Evolutionary conservation across 2,888 invertebrate species (phyloP).

Genomic region (Pseudeuparius sepicola): DNA sequence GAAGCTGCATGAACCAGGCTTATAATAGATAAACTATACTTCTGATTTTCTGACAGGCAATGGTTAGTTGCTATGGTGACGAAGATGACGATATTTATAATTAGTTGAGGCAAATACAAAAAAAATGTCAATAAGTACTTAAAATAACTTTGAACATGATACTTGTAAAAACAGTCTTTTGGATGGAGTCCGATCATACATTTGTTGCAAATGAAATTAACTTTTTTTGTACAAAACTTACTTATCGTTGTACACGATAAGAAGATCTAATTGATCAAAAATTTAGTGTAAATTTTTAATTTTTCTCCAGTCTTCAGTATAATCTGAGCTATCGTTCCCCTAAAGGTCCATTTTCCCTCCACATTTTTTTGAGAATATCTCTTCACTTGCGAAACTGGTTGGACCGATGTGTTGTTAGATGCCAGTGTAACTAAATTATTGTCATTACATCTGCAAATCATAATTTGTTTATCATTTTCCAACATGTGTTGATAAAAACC

Average conservation of each 20-base stretch:
- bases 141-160: constrained; percentile 1
- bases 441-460: constrained; percentile 14
- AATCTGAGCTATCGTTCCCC: constrained; percentile 17
- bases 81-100: too few species aligned
- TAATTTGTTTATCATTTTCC: constrained; percentile 10
- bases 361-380: constrained; percentile 15
- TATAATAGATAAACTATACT: too few species aligned
- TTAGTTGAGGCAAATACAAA: constrained; percentile 2
- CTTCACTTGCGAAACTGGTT: constrained; percentile 8
- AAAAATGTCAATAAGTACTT: too few species aligned
- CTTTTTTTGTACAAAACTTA: constrained; percentile 3
- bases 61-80: too few species aligned
- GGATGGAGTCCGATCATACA: constrained; percentile 11
- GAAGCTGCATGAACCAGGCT: too few species aligned
- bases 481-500: too few species aligned
- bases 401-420: constrained; percentile 11
- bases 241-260: not conserved
- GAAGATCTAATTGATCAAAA: constrained; percentile 1
- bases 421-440: constrained; percentile 15
- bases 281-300: constrained; percentile 8
- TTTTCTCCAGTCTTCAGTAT: constrained; percentile 9
- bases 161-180: not conserved
- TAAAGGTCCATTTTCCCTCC: constrained; percentile 24
- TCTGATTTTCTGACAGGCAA: too few species aligned
- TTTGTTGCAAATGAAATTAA: constrained; percentile 12